These are phyloP conservation scores for Drosophila carrolli DNA, from an alignment of 1,140 invertebrate genomes.

Conservation along the genomic window DNA sequence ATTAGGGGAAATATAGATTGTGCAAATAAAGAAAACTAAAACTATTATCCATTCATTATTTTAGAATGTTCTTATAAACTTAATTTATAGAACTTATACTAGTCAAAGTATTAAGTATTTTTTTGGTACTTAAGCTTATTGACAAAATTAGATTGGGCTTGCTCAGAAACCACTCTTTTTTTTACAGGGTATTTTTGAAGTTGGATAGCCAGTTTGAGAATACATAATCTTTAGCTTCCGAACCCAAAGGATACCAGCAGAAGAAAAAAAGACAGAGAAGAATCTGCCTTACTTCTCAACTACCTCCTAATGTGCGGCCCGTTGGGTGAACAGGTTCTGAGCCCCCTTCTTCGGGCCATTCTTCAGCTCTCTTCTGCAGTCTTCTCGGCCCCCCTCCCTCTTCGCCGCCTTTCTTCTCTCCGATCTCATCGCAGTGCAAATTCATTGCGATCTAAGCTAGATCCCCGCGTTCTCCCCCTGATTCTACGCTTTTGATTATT, in stretches of 20 bases:
- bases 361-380: constrained; percentile 14
- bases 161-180: no score
- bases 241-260: constrained; percentile 40
- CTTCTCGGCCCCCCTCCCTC: neutral
- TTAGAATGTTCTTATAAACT: no score
- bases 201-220: neutral
- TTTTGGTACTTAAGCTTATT: no score
- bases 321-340: constrained; percentile 46
- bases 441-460: constrained; percentile 42
- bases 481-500: constrained; percentile 56
- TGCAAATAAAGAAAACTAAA: no score
- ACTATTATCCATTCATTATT: no score
- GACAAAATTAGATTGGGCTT: no score
- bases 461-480: constrained; percentile 1
- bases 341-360: neutral
- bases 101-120: no score
- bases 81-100: no score
- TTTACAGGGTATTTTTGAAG: constrained; percentile 2
- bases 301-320: constrained; percentile 49
- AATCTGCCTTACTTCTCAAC: constrained; percentile 51
- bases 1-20: neutral
- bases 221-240: constrained; percentile 13
- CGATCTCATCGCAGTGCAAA: constrained; percentile 18
- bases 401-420: neutral
- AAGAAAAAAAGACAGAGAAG: constrained; percentile 21